Conservation (phyloP, 2,888 invertebrate species). For the Flexamia atlantica region DNA sequence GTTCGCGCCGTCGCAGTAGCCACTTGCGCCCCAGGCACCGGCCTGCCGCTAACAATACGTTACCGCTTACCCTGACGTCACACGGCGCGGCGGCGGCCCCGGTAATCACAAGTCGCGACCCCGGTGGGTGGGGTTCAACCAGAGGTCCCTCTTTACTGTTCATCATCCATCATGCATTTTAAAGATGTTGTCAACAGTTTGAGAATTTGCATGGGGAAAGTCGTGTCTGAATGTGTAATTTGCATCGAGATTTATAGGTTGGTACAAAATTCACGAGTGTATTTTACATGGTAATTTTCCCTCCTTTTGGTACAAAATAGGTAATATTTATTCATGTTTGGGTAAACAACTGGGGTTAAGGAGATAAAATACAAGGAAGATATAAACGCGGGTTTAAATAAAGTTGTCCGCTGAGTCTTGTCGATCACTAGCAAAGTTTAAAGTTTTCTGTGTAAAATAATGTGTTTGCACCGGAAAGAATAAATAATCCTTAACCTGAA, state of each 20-base stretch:
- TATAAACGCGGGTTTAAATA: no score
- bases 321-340: no score
- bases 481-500: no score
- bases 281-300: background rate
- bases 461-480: no score
- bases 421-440: no score
- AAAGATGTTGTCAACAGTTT: conserved; percentile 24
- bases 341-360: no score
- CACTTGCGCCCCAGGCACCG: background rate
- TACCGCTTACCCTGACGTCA: conserved; percentile 19
- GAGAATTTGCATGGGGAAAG: conserved; percentile 28
- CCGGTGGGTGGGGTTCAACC: conserved; percentile 1
- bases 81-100: background rate
- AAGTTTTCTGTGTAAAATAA: no score
- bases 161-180: conserved; percentile 34
- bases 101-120: background rate
- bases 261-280: conserved; percentile 3
- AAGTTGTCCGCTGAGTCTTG: no score
- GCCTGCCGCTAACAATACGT: conserved; percentile 10
- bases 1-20: conserved; percentile 9
- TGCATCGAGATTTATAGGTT: conserved; percentile 23
- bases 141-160: background rate
- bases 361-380: no score
- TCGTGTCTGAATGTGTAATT: conserved; percentile 4
- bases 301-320: no score